phyloP scores from a whole-genome alignment of 2,113 vertebrate species.

The Anseranas semipalmata region DNA sequence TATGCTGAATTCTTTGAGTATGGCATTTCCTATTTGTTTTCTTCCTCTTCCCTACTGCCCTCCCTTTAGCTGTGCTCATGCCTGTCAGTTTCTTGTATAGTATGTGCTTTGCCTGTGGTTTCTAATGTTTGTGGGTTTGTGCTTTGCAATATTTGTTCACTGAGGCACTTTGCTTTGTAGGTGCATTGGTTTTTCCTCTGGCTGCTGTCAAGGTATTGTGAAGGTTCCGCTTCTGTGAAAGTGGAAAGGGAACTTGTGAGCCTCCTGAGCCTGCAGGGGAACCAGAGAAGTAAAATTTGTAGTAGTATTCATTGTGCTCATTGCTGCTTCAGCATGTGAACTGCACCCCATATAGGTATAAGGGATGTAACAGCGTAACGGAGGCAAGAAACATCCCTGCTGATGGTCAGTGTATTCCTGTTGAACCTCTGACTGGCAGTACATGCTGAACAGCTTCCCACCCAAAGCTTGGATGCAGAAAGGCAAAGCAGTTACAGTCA shows the following conservation, averaged over 20 bases:
- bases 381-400: background rate
- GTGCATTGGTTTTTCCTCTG: background rate
- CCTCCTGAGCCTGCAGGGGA: background rate
- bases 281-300: background rate
- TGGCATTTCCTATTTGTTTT: constrained; percentile 56
- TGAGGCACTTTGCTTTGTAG: background rate
- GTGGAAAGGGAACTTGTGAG: background rate
- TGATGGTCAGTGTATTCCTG: rapidly evolving
- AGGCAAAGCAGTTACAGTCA: background rate
- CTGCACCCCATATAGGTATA: rapidly evolving
- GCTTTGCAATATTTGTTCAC: background rate
- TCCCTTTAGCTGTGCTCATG: background rate
- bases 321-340: background rate
- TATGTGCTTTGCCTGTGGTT: background rate
- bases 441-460: background rate
- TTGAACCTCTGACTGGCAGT: rapidly evolving
- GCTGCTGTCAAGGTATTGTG: background rate
- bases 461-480: background rate
- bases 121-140: background rate
- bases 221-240: background rate
- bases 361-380: background rate
- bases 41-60: background rate
- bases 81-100: background rate
- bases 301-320: background rate
- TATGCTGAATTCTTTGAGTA: constrained; percentile 5